Conservation (phyloP, 64 coral and sea anemone genomes). For the Montipora capricornis region DNA sequence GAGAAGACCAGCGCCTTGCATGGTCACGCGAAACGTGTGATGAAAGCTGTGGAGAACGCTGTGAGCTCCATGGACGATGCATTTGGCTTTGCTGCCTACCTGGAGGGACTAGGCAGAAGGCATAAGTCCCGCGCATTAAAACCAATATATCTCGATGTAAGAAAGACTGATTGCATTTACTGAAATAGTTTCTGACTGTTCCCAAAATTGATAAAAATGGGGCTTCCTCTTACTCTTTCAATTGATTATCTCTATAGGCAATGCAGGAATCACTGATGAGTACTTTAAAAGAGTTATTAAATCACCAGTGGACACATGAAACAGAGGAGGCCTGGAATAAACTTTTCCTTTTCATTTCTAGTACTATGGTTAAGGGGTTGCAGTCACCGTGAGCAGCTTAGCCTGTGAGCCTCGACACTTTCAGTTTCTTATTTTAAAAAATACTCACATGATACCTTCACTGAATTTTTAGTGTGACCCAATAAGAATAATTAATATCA, state of each 20-base stretch:
- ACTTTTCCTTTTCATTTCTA: constrained; percentile 31
- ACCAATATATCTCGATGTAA: constrained; percentile 75
- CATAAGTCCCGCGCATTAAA: constrained; percentile 56
- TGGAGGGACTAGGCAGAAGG: constrained; percentile 71
- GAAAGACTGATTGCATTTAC: neutral
- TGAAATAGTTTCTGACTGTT: no score
- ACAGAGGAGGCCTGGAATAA: constrained; percentile 53
- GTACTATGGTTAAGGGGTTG: constrained; percentile 25
- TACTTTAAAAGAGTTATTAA: constrained; percentile 12
- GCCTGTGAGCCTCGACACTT: no score
- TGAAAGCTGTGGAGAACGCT: constrained; percentile 90
- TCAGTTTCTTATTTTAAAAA: no score
- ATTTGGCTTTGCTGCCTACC: constrained; percentile 75
- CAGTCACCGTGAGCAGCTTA: neutral
- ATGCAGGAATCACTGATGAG: constrained; percentile 34
- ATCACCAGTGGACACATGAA: constrained; percentile 23
- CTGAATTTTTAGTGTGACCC: no score
- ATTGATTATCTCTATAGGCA: neutral
- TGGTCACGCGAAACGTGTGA: constrained; percentile 82
- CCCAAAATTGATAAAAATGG: no score
- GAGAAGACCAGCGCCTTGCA: constrained; percentile 56
- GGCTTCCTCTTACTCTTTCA: no score
- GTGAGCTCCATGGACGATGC: constrained; percentile 82
- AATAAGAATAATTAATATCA: no score
- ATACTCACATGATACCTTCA: no score